These are phyloP conservation scores for Dromiciops gliroides DNA, from an alignment of 2,113 vertebrate genomes.

Conservation along the genomic window DNA sequence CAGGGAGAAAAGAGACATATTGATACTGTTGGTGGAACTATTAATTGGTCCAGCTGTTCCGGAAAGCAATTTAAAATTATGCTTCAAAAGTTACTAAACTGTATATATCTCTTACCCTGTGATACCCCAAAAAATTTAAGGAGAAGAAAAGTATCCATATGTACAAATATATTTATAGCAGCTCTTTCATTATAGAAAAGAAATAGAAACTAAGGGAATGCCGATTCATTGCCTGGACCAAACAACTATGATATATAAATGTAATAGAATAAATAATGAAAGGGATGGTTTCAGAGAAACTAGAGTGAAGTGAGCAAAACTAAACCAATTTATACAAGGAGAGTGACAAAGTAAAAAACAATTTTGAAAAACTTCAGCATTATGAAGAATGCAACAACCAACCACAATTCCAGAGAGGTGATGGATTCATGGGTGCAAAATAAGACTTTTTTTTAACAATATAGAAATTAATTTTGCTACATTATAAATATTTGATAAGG, in stretches of 20 bases:
- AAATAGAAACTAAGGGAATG: background rate
- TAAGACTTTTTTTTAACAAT: too few species aligned
- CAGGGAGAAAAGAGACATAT: background rate
- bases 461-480: too few species aligned
- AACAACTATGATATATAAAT: background rate
- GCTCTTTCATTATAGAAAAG: background rate
- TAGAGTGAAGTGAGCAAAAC: background rate
- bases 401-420: background rate
- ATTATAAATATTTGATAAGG: background rate
- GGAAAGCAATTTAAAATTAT: background rate
- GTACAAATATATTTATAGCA: background rate
- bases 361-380: background rate
- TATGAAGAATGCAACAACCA: background rate
- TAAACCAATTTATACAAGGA: background rate
- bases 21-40: background rate
- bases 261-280: background rate
- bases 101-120: background rate
- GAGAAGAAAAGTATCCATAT: too few species aligned
- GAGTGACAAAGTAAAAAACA: background rate
- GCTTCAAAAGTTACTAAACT: background rate
- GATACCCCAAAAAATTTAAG: background rate
- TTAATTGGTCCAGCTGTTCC: background rate
- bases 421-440: background rate
- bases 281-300: background rate
- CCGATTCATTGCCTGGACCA: background rate